phyloP scores from a whole-genome alignment of 2,113 vertebrate genomes.

The Sula dactylatra region DNA sequence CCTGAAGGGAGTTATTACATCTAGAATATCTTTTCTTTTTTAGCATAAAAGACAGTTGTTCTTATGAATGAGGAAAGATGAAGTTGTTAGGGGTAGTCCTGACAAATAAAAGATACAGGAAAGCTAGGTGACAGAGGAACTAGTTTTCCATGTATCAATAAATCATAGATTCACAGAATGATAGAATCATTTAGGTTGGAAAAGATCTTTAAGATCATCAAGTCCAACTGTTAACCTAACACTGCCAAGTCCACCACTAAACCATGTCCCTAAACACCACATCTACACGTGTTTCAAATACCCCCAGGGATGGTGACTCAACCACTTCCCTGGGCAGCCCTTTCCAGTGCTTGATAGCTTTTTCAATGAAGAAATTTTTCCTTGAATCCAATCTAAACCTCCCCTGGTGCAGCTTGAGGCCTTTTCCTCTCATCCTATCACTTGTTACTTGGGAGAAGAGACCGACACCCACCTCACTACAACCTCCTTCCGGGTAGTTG shows the following conservation, averaged over 20 bases:
- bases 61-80: neutral
- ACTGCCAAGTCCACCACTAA: neutral
- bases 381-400: neutral
- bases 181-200: neutral
- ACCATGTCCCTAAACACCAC: neutral
- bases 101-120: neutral
- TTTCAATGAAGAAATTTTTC: neutral
- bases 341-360: neutral
- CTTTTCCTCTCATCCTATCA: neutral
- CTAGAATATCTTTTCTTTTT: neutral
- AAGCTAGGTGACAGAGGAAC: neutral
- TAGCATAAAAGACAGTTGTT: neutral
- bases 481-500: neutral
- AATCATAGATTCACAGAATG: neutral
- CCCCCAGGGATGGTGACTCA: neutral
- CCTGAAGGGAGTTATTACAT: neutral
- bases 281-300: too few species aligned
- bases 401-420: neutral
- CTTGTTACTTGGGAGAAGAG: neutral
- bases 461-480: fast-evolving
- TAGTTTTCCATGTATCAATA: neutral
- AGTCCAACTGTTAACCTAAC: neutral
- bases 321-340: neutral
- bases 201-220: neutral
- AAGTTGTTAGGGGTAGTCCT: neutral